Evolutionary conservation across 2,113 vertebrate genomes (phyloP), one percentile per base, ranked within the genome.

Genomic region (Gymnorhina tibicen): DNA sequence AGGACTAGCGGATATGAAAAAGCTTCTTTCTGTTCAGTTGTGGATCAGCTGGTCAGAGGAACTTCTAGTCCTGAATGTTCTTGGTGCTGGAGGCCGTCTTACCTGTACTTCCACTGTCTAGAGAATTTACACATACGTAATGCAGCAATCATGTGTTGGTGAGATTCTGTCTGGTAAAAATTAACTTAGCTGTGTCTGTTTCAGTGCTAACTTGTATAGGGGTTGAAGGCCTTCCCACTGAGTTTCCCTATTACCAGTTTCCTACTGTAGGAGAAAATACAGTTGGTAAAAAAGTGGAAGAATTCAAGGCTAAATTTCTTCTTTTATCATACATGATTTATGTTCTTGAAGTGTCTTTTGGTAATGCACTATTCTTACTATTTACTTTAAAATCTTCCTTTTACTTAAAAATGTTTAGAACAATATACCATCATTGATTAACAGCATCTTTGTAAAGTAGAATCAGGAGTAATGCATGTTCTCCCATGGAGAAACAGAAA

Each of bases 51-150:
- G 23, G 5, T 60, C 30, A 46, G 11, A 52, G 6, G 23, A 37
- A 23, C 50, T 63, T 17, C 24, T 56, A 24, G 9, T 72, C 37
- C n/a, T 72, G 35, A 60, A 47, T 44, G 6, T 52, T 69, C 9
- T 42, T 77, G 16, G 2, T 64, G 9, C 26, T 47, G 56, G 24
- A 89, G 24, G 2, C 22, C 0, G 0, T 53, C 55, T 66, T 81
- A 37, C n/a, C 11, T 69, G 21, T 76, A 17, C 18, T 47, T 76
- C 16, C 6, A 18, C n/a, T 73, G 27, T 52, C 27, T 22, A 28
- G 53, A 60, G 7, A 42, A 32, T 19, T 75, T 47, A 26, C 17
- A 24, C 6, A 17, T 27, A 22, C 0, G 0, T 10, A 67, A 44
- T 4, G 4, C 35, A 85, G 21, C 27, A 62, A 13, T 72, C 73